Base-by-base conservation (phyloP, 2,888 invertebrate species). In the Mesorhabditis spiculigera region DNA sequence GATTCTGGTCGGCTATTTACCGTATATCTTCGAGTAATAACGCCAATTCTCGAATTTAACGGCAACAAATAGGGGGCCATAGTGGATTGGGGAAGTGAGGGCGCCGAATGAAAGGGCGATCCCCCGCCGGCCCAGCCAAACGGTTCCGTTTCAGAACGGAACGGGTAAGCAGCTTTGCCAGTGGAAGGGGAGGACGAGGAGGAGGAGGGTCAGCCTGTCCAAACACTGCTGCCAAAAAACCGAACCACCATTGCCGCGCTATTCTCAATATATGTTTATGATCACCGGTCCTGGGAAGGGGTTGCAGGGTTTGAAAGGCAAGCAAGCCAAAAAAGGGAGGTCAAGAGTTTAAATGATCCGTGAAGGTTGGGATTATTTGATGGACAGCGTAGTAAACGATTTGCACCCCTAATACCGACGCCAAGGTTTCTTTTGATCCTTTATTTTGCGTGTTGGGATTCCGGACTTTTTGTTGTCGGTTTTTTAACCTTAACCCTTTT, bases 11-110 rank as follows among this genome's bases (percentile, higher is more conserved):
- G 28, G 28, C 10, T 13, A 50, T 50, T 13, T 50, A 50, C n/a
- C 58, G 58, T 50, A 50, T 13, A 50, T 50, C 58, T 50, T 50
- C 58, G 58, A 50, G 10, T 50, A 50, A 50, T 50, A 50, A n/a
- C 10, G 58, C 10, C n/a, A 10, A 50, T 50, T 50, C n/a, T 50
- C 8, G 8, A 50, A n/a, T 50, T 50, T 50, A 50, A 50, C n/a
- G n/a, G n/a, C 8, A 50, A 50, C 8, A 50, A 50, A 50, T 50
- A n/a, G 58, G 58, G 58, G 58, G 58, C 8, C 10, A 50, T 13
- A 50, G 58, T 13, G n/a, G n/a, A 50, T 10, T 13, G 58, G 58
- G 58, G 58, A n/a, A n/a, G 58, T 10, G 58, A n/a, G 58, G 58
- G 58, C 10, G 58, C n/a, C 28, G 28, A 28, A 28, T 28, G 28